phyloP scores from a whole-genome alignment of 1,140 invertebrate species.

The Reticulitermes speratus region DNA sequence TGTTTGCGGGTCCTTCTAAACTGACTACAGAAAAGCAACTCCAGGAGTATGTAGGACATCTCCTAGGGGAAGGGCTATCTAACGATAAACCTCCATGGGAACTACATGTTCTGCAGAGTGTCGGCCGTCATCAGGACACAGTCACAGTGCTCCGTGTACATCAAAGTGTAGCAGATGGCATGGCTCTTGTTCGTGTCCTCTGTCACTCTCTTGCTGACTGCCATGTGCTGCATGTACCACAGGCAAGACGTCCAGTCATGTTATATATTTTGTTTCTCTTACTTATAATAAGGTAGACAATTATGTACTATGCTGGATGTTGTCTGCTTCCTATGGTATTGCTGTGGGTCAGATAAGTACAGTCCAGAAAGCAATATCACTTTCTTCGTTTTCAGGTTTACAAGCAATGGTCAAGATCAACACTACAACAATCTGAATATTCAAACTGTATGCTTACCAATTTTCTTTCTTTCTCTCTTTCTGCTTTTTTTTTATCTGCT shows the following conservation, averaged over 20 bases:
- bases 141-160: conserved; percentile 56
- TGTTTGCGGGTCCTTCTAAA: conserved; percentile 46
- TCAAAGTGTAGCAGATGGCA: conserved; percentile 58
- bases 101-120: conserved; percentile 52
- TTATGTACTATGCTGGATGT: no score
- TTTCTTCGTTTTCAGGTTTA: no score
- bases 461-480: no score
- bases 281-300: no score
- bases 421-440: no score
- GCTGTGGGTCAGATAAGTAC: no score
- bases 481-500: no score
- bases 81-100: conserved; percentile 57
- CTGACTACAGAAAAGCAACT: conserved; percentile 29
- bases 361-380: no score
- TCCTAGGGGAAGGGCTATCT: conserved; percentile 49
- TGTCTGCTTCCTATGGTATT: no score
- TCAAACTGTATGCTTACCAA: no score
- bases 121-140: conserved; percentile 49
- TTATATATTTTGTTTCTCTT: no score
- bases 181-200: conserved; percentile 53
- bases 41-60: conserved; percentile 48
- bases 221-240: conserved; percentile 40
- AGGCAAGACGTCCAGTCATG: conserved; percentile 13
- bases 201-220: conserved; percentile 52
- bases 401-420: no score